A percentile compares a stretch with the other conserved stretches of the same genome.
Evolutionary conservation across 23 tunicate species (phyloP).

Genomic region (Styela clava): DNA sequence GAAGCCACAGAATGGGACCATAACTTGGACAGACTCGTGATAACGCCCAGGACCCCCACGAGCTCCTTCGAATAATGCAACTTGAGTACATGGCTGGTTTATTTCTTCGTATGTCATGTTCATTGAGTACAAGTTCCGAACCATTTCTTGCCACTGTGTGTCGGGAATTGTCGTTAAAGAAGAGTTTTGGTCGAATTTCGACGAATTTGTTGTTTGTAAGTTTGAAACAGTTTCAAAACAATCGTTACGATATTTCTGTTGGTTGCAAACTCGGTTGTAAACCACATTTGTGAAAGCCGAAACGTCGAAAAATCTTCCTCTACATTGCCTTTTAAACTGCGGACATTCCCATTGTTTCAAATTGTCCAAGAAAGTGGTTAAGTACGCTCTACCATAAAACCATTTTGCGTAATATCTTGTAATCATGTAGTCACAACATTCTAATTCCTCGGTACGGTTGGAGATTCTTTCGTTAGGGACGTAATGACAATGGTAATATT

Average conservation of each 20-base stretch:
- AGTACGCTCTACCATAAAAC: slow-evolving; percentile 7
- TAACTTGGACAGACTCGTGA: slow-evolving; percentile 33
- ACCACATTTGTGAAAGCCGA: slow-evolving; percentile 32
- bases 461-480: not conserved
- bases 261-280: slow-evolving; percentile 13
- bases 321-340: slow-evolving; percentile 39
- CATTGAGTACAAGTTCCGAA: not conserved
- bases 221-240: not conserved
- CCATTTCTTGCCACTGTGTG: not conserved
- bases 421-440: not conserved
- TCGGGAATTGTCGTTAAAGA: not conserved
- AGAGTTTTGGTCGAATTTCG: not conserved
- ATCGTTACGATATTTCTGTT: not conserved
- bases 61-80: slow-evolving; percentile 52
- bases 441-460: not conserved
- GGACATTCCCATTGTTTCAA: slow-evolving; percentile 51
- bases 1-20: slow-evolving; percentile 54
- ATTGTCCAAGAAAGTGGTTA: slow-evolving; percentile 14
- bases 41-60: slow-evolving; percentile 34
- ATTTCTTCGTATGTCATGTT: slow-evolving; percentile 20
- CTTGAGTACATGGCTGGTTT: slow-evolving; percentile 58
- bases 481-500: not conserved
- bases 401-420: not conserved
- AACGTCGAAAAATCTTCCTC: slow-evolving; percentile 15
- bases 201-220: not conserved